Evolutionary conservation across 1,140 invertebrate genomes (phyloP), one percentile per base, ranked within the genome.

Genomic region (Dendrolimus kikuchii): DNA sequence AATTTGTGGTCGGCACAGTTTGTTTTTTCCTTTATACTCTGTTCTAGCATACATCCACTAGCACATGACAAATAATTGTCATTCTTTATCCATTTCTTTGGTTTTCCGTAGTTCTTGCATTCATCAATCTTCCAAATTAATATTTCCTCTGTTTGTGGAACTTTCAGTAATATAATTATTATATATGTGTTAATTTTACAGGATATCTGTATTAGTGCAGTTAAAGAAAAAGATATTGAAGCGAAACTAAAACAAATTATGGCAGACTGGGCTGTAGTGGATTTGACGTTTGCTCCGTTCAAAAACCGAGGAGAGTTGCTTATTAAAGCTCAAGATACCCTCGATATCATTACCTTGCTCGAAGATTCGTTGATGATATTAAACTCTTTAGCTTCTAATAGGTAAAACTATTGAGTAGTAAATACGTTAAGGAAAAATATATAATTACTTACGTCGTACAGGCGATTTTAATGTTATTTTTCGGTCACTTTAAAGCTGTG

Each of bases 181-280:
- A 23, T 10, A 10, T 7, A 9, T 10, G n/a, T n/a, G 9, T 5
- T 7, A 7, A 7, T 49, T 48, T 56, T 74, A 51, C 50, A 94
- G 91, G 95, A 96, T 76, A 96, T 96, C 73, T 97, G 95, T 75
- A 93, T 96, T n/a, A 93, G 94, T 64, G 95, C 95, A 5, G 92
- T 95, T 0, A 97, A 96, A 87, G 95, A 97, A 85, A 93, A 94
- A 68, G 95, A 97, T 66, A 97, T 97, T 62, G 95, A 97, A 86
- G 93, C 92, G 2, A 97, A 96, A 87, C 71, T 97, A 40, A 95
- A 94, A 65, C 92, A 94, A 87, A 91, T 97, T 0, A 92, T 94
- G 50, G 89, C 91, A 5, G 95, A 96, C 80, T 98, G 95, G 95
- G 84, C 91, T 0, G 66, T 90, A 2, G 89, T 94, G n/a, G 92